Conservation (phyloP, 2,113 vertebrate genomes). For the Rhinolophus sinicus region DNA sequence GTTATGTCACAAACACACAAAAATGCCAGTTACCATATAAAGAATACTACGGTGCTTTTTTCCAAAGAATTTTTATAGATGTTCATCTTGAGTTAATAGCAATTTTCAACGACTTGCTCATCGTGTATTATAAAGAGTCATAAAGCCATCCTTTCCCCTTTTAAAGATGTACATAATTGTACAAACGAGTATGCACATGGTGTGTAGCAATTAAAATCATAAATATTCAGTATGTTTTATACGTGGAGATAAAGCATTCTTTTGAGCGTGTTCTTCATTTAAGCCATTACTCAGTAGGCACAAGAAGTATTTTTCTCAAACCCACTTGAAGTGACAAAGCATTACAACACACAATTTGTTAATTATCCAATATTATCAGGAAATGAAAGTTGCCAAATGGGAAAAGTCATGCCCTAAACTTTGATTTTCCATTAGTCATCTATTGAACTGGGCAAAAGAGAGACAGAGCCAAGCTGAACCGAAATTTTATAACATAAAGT, state of each 20-base stretch:
- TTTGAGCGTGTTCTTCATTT: constrained; percentile 39
- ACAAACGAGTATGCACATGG: constrained; percentile 10
- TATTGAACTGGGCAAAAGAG: background rate
- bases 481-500: constrained; percentile 17
- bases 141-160: background rate
- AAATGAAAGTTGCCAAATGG: constrained; percentile 50
- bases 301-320: constrained; percentile 49
- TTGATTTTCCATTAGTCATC: background rate
- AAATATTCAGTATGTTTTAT: constrained; percentile 56
- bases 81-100: constrained; percentile 26
- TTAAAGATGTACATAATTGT: constrained; percentile 54
- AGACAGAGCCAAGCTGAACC: background rate
- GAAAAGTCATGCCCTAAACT: background rate
- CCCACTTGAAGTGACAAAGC: constrained; percentile 6
- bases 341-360: constrained; percentile 56
- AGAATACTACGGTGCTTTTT: background rate
- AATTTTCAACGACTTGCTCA: background rate
- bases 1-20: background rate
- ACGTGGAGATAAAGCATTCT: constrained; percentile 1
- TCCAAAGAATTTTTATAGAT: background rate
- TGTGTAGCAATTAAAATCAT: constrained; percentile 59
- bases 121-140: background rate
- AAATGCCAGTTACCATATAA: background rate
- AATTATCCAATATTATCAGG: constrained; percentile 53
- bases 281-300: constrained; percentile 19